Evolutionary conservation across 2,113 vertebrate genomes (phyloP), one percentile per base, ranked within the genome.

Genomic region (Chaetodon trifascialis): DNA sequence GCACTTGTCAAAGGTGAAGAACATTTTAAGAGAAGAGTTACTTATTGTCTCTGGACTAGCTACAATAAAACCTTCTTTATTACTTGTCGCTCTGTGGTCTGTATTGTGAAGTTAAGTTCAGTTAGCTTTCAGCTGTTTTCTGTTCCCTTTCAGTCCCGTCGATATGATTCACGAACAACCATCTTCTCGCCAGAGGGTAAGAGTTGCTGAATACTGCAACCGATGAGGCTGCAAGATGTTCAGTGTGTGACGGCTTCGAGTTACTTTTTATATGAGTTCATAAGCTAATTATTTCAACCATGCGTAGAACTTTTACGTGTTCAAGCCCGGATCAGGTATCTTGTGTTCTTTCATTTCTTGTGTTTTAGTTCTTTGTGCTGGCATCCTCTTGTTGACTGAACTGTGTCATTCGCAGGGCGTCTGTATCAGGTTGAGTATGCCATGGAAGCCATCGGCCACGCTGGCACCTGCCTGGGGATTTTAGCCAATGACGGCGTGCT

Each of bases 121-220:
- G 9, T 9, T 21, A 17, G 1, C 3, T 38, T 72, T 40, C 1
- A 51, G 19, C 15, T 16, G 1, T 21, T 17, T 67, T 40, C 44
- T 46, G 10, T 65, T 55, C 69, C n/a, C 23, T 63, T 16, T 44
- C 34, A 86, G 84, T 86, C 84, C 1, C 84, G 84, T 42, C 63
- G 84, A 64, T 86, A 86, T 65, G 84, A 86, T 79, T 86, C 84
- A 19, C 56, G 84, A 79, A 86, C 84, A 11, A 86, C 84, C 69
- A 86, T 86, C 74, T 86, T 86, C 79, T 86, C 84, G 5, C 84
- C 84, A 19, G 84, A 86, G 46, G 84, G 84, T 86, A 82, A 74
- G 63, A 69, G 11, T 5, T 60, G 11, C 2, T 25, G 0, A 7
- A 0, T 10, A 17, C 17, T 4, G 19, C 19, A 9, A 10, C 8